Base-by-base conservation (phyloP, 2,888 invertebrate genomes). In the Scrobipalpa atriplicella region DNA sequence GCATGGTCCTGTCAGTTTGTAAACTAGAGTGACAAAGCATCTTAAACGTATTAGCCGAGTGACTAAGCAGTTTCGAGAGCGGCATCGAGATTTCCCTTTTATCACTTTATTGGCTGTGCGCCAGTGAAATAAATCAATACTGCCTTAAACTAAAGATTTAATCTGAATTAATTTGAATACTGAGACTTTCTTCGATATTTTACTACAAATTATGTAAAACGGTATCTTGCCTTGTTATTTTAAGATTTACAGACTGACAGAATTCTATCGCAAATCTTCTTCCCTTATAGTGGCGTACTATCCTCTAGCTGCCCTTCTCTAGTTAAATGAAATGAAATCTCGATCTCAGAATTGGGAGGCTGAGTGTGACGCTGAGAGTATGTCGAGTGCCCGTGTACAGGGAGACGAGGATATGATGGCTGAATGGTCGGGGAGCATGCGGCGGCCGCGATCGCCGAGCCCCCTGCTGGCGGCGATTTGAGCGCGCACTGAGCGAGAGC, bases 361-460 rank as follows among this genome's bases (percentile, higher is more conserved):
- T 90, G 89, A 88, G 87, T 91, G 86, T 90, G 91, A 91, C 78
- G 91, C 89, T 88, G 92, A 92, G 90, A 91, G 91, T 92, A 92
- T 92, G 91, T 92, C 92, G 91, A 91, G 92, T 92, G 86, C 90
- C 79, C 91, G 88, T 92, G 92, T 92, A 86, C 91, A 94, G 94
- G 93, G 93, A 93, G 93, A 93, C 93, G 93, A 93, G 93, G 92
- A 93, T 93, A 91, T 94, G 94, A 94, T 93, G 93, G 90, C 89
- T 84, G 92, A 92, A 83, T 93, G 93, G 93, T 86, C 90, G 84
- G 85, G 87, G 78, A 85, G 87, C 81, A 84, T 86, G 81, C 89
- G 89, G 76, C 86, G 87, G 69, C 73, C 85, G 82, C 87, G 89
- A 73, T 90, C 88, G 69, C 87, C 87, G 77, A 90, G 91, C 82